A percentile compares a stretch with the other conserved stretches of the same genome.
Evolutionary conservation across 2,113 vertebrate genomes (phyloP).

Genomic region (Xerus inauris): DNA sequence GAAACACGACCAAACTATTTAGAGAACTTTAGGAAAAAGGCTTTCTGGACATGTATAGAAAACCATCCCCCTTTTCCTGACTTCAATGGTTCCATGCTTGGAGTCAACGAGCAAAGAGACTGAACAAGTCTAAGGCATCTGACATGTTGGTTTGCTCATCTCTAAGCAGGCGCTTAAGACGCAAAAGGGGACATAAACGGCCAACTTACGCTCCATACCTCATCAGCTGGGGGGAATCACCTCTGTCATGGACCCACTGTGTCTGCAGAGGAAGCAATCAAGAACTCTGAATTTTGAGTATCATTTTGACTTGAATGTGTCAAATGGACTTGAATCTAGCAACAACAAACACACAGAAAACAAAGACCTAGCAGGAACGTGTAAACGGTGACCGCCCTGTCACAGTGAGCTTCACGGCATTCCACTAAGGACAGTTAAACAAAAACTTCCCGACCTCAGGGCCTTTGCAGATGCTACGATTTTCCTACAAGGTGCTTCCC

Average conservation of each 20-base stretch:
- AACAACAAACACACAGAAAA: not conserved
- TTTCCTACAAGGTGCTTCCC: not conserved
- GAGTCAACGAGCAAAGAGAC: not conserved
- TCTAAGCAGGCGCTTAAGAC: not conserved
- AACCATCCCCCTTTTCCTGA: not conserved
- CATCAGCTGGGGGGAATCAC: too few species aligned
- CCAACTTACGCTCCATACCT: not conserved
- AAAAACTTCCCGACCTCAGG: not conserved
- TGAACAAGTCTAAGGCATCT: not conserved
- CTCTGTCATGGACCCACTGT: not conserved
- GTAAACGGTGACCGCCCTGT: not conserved
- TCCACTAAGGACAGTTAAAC: not conserved
- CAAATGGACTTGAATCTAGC: not conserved
- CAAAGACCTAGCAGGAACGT: not conserved
- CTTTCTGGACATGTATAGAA: not conserved
- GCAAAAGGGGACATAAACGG: not conserved
- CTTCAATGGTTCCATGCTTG: not conserved
- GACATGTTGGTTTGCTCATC: not conserved
- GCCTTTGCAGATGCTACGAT: not conserved
- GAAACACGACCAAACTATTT: not conserved
- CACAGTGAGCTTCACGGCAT: not conserved
- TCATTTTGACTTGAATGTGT: not conserved
- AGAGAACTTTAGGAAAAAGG: not conserved
- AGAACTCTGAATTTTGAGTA: not conserved
- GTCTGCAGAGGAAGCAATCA: not conserved